These are phyloP conservation scores for Anoura caudifer DNA, from an alignment of 2,113 vertebrate genomes.

Conservation along the genomic window DNA sequence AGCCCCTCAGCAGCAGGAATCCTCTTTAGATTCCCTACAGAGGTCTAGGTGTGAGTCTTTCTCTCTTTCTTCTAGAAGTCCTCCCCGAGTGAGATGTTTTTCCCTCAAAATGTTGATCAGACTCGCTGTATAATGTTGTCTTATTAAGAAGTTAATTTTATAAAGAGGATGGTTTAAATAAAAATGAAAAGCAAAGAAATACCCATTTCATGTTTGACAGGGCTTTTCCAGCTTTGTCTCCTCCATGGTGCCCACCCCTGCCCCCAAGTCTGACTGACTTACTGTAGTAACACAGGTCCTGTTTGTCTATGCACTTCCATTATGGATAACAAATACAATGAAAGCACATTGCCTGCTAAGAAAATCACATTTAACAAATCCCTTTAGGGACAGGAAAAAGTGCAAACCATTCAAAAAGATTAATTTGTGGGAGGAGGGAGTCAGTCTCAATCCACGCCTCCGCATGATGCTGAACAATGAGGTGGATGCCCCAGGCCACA, in stretches of 20 bases:
- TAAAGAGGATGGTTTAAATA: not conserved
- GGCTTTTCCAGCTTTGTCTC: not conserved
- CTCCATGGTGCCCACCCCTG: not conserved
- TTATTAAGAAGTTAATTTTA: slow-evolving; percentile 11
- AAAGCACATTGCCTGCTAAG: not conserved
- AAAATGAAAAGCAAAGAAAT: not conserved
- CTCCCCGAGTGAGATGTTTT: not conserved
- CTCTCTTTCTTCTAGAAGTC: not conserved
- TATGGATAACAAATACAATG: not conserved
- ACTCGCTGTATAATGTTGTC: not conserved
- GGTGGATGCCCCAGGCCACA: not conserved
- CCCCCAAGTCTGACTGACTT: not conserved
- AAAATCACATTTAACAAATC: slow-evolving; percentile 49
- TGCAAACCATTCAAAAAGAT: slow-evolving; percentile 24
- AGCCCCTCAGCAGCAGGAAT: not conserved
- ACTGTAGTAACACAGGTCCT: slow-evolving; percentile 4
- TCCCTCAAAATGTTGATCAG: not conserved
- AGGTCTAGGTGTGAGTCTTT: not conserved
- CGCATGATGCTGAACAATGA: not conserved
- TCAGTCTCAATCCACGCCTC: not conserved
- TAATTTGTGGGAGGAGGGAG: not conserved
- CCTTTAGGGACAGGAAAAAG: slow-evolving; percentile 30
- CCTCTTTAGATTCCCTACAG: not conserved
- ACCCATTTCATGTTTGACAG: not conserved
- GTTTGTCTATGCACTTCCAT: slow-evolving; percentile 27